Base-by-base conservation (phyloP, 2,888 invertebrate genomes). In the Melolontha melolontha region DNA sequence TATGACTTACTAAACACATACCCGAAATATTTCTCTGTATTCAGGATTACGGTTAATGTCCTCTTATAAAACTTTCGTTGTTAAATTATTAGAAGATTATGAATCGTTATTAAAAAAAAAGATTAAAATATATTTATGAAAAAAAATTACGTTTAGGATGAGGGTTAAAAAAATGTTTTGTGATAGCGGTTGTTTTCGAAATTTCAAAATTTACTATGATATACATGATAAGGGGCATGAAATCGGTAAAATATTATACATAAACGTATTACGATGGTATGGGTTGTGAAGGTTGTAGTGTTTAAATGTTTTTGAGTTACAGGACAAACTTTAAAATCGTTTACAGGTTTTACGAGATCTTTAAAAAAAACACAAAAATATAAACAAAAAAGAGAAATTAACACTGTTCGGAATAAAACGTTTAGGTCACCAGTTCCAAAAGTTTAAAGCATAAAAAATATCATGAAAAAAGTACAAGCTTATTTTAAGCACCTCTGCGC, bases 401-500 rank as follows among this genome's bases (percentile, higher is more conserved):
- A 80, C 81, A 83, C 82, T 82, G 83, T 83, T 84, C 82, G 83
- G 82, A 81, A 78, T 64, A 71, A 65, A 82, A 83, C 81, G 82
- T 86, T 86, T 86, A 84, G 86, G 86, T 85, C 85, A 84, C 85
- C 85, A 85, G 85, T 85, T 84, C 85, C 63, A 83, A 85, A 84
- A 83, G 81, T 76, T 67, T 69, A 64, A 80, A 77, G 80, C 77
- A 81, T 79, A 76, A 79, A 79, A 84, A 81, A 86, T 87, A 87
- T 87, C 87, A 87, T 85, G 86, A 87, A 85, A 87, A 88, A 87
- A 88, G 88, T 88, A 88, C 89, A 89, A 89, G 88, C 88, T 88
- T 88, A 87, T 87, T 88, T 88, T 86, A 86, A 89, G 88, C 89
- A 89, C 89, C 88, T 89, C 88, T 88, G 89, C 89, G 89, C 89